Evolutionary conservation across 2,113 vertebrate genomes (phyloP), one percentile per base, ranked within the genome.

Genomic region (Micromys minutus): DNA sequence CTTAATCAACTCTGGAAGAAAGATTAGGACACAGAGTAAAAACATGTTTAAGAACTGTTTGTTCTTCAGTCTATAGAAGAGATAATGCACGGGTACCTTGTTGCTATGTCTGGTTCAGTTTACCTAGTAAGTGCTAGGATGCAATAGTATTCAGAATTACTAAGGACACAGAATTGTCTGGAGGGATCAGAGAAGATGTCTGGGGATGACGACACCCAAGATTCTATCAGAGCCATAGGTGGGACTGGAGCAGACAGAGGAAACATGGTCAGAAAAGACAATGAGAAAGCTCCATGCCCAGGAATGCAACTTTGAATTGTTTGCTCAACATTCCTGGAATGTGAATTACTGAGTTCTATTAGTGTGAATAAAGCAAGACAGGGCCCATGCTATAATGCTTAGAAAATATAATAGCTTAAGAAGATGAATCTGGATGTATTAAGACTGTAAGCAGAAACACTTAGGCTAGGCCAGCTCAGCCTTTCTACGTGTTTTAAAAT

Each of bases 311-410:
- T 34, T 45, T 7, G 6, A 50, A 39, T 85, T 6, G 22, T 42
- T 87, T 87, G 71, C 52, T 72, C 39, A 39, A n/a, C 75, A 52
- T 92, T 93, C 55, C 39, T 57, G 63, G 59, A 95, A 85, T 7
- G 59, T 94, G 5, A 90, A n/a, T 87, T 57, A 26, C 57, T 59
- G 67, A 74, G 11, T 52, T 55, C 16, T 89, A 29, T 50, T 74
- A 45, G 0, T 61, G 87, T 74, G 83, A 57, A 22, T 31, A 67
- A 47, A 92, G 10, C 39, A 93, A 89, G 55, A 21, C 31, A 90
- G 71, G 42, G 65, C 42, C 17, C 55, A 29, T 81, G 36, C 74
- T 50, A 55, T 34, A 69, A 55, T 63, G 5, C 16, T 29, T 8
- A 50, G 13, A 57, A 50, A 87, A 93, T 67, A 13, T 19, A 76